A percentile compares a stretch with the other conserved stretches of the same genome.
phyloP scores from a whole-genome alignment of 1,140 invertebrate genomes.

The Neomicropteryx cornuta region DNA sequence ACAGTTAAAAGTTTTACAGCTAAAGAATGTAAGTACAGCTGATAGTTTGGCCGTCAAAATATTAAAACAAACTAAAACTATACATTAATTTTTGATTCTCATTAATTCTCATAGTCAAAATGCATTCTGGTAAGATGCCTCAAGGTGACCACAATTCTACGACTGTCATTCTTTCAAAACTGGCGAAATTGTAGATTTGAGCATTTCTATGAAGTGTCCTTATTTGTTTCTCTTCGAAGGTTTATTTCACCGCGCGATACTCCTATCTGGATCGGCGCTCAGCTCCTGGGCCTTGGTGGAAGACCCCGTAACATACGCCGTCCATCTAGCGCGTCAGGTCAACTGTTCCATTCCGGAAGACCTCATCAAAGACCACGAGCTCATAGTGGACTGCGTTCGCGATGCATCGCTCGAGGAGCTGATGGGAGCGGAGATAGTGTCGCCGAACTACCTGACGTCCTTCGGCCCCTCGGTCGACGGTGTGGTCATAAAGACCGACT shows the following conservation, averaged over 20 bases:
- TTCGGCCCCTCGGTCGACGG: slow-evolving; percentile 81
- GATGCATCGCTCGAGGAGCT: slow-evolving; percentile 67
- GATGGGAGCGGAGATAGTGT: slow-evolving; percentile 63
- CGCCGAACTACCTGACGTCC: slow-evolving; percentile 73
- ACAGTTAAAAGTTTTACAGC: too few species aligned
- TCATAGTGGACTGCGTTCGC: slow-evolving; percentile 70
- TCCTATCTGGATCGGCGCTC: slow-evolving; percentile 86
- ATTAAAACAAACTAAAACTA: too few species aligned
- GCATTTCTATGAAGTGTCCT: too few species aligned
- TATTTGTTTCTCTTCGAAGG: too few species aligned
- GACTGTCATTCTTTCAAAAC: too few species aligned
- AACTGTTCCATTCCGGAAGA: slow-evolving; percentile 80
- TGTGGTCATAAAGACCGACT: slow-evolving; percentile 72
- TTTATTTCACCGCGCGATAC: slow-evolving; percentile 80
- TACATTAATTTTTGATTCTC: too few species aligned
- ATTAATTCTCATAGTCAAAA: too few species aligned
- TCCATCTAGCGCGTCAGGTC: slow-evolving; percentile 69
- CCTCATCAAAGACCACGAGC: slow-evolving; percentile 63
- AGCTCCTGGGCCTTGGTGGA: slow-evolving; percentile 89
- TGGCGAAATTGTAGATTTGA: too few species aligned
- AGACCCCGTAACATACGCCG: slow-evolving; percentile 76
- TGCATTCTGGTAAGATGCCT: too few species aligned
- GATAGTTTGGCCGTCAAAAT: too few species aligned
- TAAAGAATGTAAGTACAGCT: too few species aligned
- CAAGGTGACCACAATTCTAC: too few species aligned